These are phyloP conservation scores for Limulus polyphemus DNA, from an alignment of 2,888 invertebrate genomes.

Conservation along the genomic window DNA sequence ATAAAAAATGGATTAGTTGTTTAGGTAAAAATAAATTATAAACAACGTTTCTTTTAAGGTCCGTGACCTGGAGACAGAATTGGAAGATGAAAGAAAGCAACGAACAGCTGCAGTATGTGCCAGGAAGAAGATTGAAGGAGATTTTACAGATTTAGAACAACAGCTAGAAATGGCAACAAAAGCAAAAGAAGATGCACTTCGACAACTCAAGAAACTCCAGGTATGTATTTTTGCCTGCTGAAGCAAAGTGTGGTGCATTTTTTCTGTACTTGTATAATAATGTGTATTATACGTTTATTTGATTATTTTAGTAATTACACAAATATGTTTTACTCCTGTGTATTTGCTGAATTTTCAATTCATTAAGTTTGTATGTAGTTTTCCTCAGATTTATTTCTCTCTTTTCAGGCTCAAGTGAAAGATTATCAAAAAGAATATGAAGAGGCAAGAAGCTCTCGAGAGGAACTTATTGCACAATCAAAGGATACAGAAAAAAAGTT, in stretches of 20 bases:
- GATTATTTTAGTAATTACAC: too few species aligned
- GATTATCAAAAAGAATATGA: conserved; percentile 82
- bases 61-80: conserved; percentile 80
- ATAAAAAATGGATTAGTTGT: too few species aligned
- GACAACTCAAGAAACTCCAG: conserved; percentile 83
- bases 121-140: conserved; percentile 87
- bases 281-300: too few species aligned
- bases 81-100: conserved; percentile 94
- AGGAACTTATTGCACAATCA: conserved; percentile 60
- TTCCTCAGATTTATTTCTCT: too few species aligned
- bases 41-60: conserved; percentile 21
- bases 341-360: too few species aligned
- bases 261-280: too few species aligned
- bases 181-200: conserved; percentile 88
- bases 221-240: too few species aligned
- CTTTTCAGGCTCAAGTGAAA: conserved; percentile 56
- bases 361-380: too few species aligned
- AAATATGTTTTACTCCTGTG: too few species aligned
- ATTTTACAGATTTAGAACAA: conserved; percentile 81
- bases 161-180: conserved; percentile 89
- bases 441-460: conserved; percentile 69
- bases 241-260: too few species aligned
- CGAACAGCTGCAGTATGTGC: conserved; percentile 71
- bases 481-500: conserved; percentile 79
- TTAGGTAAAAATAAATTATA: too few species aligned